These are phyloP conservation scores for Sacculina carcini DNA, from an alignment of 2,888 invertebrate species.

Conservation along the genomic window DNA sequence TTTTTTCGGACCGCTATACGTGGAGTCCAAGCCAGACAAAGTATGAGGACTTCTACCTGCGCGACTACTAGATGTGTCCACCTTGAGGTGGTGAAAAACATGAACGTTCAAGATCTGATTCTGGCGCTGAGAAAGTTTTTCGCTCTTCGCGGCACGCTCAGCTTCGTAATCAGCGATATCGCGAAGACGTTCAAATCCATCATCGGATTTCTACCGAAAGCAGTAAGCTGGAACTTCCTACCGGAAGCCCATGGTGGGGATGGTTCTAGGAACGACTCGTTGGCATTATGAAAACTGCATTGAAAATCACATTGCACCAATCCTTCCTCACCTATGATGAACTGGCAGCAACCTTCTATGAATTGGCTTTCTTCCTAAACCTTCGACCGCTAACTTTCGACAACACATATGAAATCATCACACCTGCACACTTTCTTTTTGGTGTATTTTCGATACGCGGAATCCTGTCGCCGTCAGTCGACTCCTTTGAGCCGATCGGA, in stretches of 20 bases:
- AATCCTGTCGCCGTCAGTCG: background rate
- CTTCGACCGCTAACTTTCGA: background rate
- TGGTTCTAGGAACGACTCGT: background rate
- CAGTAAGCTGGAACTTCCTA: background rate
- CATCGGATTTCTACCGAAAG: background rate
- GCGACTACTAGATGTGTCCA: background rate
- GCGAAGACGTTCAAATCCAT: background rate
- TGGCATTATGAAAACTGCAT: background rate
- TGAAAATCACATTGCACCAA: background rate
- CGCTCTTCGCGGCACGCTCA: background rate
- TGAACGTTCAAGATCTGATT: background rate
- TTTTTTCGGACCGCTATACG: background rate
- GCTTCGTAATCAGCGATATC: background rate
- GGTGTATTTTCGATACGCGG: background rate
- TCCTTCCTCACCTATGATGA: background rate
- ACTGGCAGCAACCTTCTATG: background rate
- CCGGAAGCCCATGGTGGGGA: background rate
- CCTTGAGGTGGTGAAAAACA: background rate
- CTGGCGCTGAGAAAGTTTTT: background rate
- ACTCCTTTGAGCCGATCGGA: background rate
- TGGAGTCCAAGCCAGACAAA: background rate
- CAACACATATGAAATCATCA: background rate
- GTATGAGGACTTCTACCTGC: background rate
- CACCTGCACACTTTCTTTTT: background rate
- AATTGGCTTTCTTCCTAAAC: background rate